A percentile compares a stretch with the other conserved stretches of the same genome.
Conservation (phyloP, 2,113 vertebrate genomes). For the Platysternon megacephalum region DNA sequence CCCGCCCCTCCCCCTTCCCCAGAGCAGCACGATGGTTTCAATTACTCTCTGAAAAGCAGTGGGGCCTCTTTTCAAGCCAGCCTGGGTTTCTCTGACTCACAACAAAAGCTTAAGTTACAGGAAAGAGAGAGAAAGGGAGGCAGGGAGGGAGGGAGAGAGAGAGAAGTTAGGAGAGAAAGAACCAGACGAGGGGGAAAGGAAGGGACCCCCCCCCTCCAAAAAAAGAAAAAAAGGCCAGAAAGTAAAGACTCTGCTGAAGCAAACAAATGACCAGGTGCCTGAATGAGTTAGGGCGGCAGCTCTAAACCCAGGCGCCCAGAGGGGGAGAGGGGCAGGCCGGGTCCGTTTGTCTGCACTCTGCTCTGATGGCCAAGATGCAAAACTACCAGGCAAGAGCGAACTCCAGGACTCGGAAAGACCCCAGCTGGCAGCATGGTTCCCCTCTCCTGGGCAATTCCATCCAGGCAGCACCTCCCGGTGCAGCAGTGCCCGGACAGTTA, state of each 20-base stretch:
- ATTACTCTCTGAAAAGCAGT: slow-evolving; percentile 82
- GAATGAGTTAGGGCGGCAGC: background rate
- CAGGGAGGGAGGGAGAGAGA: slow-evolving; percentile 29
- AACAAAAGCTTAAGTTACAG: slow-evolving; percentile 83
- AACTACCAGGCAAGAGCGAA: background rate
- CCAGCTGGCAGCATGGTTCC: background rate
- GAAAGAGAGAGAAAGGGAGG: slow-evolving; percentile 75
- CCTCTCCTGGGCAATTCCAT: background rate
- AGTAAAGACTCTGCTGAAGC: background rate
- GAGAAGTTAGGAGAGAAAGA: slow-evolving; percentile 8
- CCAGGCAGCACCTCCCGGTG: background rate
- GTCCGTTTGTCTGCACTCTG: background rate
- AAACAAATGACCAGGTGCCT: background rate
- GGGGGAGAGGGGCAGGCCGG: background rate
- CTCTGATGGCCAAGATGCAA: background rate
- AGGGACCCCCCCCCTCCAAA: background rate
- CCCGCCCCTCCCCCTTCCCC: slow-evolving; percentile 60
- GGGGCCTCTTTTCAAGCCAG: slow-evolving; percentile 80
- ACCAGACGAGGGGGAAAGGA: background rate
- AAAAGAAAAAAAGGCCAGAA: background rate
- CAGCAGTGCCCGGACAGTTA: background rate
- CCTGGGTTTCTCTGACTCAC: slow-evolving; percentile 73
- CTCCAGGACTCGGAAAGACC: background rate
- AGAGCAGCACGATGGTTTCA: slow-evolving; percentile 79
- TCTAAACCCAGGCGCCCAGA: background rate